Conservation (phyloP, 1,140 invertebrate genomes). For the Neodiprion lecontei region DNA sequence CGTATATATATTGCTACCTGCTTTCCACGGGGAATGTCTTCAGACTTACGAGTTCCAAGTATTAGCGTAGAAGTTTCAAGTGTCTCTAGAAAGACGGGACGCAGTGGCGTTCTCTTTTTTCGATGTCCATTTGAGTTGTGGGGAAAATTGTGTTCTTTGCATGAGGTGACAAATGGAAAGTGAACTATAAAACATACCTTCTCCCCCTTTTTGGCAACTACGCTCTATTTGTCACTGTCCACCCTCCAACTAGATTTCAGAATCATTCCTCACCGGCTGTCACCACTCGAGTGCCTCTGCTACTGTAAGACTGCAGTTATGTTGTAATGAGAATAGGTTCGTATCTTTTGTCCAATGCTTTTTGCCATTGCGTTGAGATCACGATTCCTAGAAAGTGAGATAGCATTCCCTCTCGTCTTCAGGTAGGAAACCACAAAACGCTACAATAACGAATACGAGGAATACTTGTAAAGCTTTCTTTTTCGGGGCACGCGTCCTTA, state of each 20-base stretch:
- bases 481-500: too few species aligned
- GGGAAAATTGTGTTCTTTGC: slow-evolving; percentile 29
- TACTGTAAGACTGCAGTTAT: background rate
- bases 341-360: background rate
- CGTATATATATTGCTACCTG: background rate
- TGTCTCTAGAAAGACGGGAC: slow-evolving; percentile 19
- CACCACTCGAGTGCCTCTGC: slow-evolving; percentile 17
- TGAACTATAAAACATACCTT: slow-evolving; percentile 48
- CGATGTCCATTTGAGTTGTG: background rate
- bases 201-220: slow-evolving; percentile 38
- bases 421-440: too few species aligned
- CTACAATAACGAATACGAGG: too few species aligned
- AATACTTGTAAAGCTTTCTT: too few species aligned
- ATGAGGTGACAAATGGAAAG: slow-evolving; percentile 50
- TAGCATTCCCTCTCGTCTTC: too few species aligned
- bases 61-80: slow-evolving; percentile 7
- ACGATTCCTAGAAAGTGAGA: background rate
- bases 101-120: slow-evolving; percentile 20
- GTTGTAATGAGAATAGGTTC: background rate
- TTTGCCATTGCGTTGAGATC: background rate
- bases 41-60: background rate
- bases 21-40: slow-evolving; percentile 2
- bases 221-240: slow-evolving; percentile 51
- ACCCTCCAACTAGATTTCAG: background rate
- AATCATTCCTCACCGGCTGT: slow-evolving; percentile 42